Percentiles rank a stretch among this genome's conserved stretches.
Evolutionary conservation across 1,140 invertebrate genomes (phyloP).

Genomic region (Potamilus streckersoni): DNA sequence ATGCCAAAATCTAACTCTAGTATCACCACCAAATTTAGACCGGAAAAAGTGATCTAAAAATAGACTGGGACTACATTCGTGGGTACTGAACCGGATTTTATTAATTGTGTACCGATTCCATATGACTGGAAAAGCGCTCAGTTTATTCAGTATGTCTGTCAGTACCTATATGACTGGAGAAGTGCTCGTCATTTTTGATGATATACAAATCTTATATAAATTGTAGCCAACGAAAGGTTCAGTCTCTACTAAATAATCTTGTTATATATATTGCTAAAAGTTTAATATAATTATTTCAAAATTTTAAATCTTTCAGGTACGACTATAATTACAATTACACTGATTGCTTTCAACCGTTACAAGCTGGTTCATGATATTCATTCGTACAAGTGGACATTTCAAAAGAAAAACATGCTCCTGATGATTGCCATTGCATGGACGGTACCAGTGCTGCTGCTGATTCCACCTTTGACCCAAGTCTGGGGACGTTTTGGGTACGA

Average conservation of each 20-base stretch:
- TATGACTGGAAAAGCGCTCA: not conserved
- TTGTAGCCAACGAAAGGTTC: not conserved
- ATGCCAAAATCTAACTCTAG: no score
- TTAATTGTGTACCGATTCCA: no score
- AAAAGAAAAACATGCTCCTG: constrained; percentile 20
- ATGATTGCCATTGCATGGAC: constrained; percentile 45
- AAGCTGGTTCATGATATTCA: constrained; percentile 39
- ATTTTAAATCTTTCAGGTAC: constrained; percentile 39
- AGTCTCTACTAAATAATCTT: not conserved
- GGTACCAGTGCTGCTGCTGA: constrained; percentile 33
- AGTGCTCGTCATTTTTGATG: not conserved
- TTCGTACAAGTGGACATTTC: constrained; percentile 36
- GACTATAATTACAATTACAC: constrained; percentile 50
- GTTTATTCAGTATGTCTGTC: not conserved
- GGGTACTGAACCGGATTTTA: no score
- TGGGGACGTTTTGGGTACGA: constrained; percentile 50
- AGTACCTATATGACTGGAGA: not conserved
- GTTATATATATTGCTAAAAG: not conserved
- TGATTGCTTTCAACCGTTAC: constrained; percentile 53
- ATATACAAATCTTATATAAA: not conserved
- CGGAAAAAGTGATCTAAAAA: no score
- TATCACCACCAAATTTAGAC: no score
- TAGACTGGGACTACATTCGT: no score
- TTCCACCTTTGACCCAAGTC: constrained; percentile 38
- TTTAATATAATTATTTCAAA: not conserved